Evolutionary conservation across 1,140 invertebrate genomes (phyloP).

Genomic region (Ganaspis sp.): DNA sequence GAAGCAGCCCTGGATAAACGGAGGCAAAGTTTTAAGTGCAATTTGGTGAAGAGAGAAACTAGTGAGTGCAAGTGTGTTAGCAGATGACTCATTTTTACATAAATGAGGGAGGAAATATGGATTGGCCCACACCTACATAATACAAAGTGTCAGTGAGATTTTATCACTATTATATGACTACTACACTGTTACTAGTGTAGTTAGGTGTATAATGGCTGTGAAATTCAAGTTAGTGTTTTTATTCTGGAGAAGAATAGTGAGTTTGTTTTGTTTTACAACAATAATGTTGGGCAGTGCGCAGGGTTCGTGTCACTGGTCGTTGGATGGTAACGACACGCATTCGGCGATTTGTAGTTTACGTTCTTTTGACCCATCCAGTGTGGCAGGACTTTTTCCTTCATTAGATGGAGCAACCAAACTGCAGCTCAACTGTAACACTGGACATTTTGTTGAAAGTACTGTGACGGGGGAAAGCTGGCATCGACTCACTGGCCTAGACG

Average conservation of each 20-base stretch:
- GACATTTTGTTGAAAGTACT: slow-evolving; percentile 87
- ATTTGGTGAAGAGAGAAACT: neutral
- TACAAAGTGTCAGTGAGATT: slow-evolving; percentile 49
- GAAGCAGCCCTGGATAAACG: neutral
- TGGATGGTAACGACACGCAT: slow-evolving; percentile 80
- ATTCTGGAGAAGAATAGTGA: slow-evolving; percentile 46
- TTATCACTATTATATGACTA: slow-evolving; percentile 36
- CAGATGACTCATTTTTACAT: neutral
- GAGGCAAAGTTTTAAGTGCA: neutral
- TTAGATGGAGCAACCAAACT: slow-evolving; percentile 83
- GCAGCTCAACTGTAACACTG: slow-evolving; percentile 85
- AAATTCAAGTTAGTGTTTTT: slow-evolving; percentile 54
- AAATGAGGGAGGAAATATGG: slow-evolving; percentile 38
- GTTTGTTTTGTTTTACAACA: slow-evolving; percentile 50
- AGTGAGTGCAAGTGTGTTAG: neutral
- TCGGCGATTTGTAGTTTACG: slow-evolving; percentile 82
- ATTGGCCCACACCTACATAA: slow-evolving; percentile 49
- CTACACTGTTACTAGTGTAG: slow-evolving; percentile 36
- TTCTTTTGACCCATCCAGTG: slow-evolving; percentile 80
- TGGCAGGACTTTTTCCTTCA: slow-evolving; percentile 81
- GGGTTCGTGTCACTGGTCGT: slow-evolving; percentile 78
- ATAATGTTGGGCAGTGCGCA: slow-evolving; percentile 47
- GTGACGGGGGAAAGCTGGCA: slow-evolving; percentile 84
- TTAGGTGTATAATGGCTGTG: slow-evolving; percentile 56
- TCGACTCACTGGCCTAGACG: slow-evolving; percentile 83